Evolutionary conservation across 2,888 invertebrate genomes (phyloP).

Genomic region (Hydriomena furcata): DNA sequence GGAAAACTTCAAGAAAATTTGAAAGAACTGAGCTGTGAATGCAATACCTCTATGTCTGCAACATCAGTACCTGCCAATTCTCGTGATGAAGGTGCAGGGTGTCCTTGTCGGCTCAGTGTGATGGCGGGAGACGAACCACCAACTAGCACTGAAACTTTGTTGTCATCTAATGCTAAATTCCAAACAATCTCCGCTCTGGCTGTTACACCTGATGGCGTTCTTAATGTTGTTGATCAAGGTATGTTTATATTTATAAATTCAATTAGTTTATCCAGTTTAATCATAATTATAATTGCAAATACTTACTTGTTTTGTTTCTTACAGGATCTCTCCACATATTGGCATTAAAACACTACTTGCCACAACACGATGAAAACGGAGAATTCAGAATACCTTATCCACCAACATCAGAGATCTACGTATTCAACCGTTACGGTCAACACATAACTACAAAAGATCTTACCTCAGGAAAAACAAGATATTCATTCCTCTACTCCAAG

Average conservation of each 20-base stretch:
- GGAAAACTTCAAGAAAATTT: slow-evolving; percentile 90
- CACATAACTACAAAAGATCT: slow-evolving; percentile 97
- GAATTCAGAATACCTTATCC: slow-evolving; percentile 97
- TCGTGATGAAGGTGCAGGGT: slow-evolving; percentile 73
- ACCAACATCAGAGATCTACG: slow-evolving; percentile 96
- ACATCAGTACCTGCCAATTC: slow-evolving; percentile 69
- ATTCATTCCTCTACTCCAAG: slow-evolving; percentile 98
- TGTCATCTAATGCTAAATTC: slow-evolving; percentile 96
- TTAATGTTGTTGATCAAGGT: slow-evolving; percentile 98
- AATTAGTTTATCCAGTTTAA: no score
- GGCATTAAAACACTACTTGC: slow-evolving; percentile 93
- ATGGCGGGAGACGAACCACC: slow-evolving; percentile 86
- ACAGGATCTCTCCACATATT: slow-evolving; percentile 91
- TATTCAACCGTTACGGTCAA: slow-evolving; percentile 97
- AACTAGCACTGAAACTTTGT: slow-evolving; percentile 91
- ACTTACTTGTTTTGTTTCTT: slow-evolving; percentile 37
- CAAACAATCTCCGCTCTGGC: slow-evolving; percentile 94
- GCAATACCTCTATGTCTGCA: slow-evolving; percentile 82
- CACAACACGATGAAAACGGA: slow-evolving; percentile 93
- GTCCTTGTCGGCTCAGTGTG: slow-evolving; percentile 78
- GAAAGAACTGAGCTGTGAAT: slow-evolving; percentile 83
- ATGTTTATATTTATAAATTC: slow-evolving; percentile 16
- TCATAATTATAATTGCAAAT: no score
- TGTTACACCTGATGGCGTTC: slow-evolving; percentile 97
- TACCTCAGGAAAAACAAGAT: slow-evolving; percentile 96